Conservation (phyloP, 1,140 invertebrate genomes). For the Muscidifurax raptorellus region DNA sequence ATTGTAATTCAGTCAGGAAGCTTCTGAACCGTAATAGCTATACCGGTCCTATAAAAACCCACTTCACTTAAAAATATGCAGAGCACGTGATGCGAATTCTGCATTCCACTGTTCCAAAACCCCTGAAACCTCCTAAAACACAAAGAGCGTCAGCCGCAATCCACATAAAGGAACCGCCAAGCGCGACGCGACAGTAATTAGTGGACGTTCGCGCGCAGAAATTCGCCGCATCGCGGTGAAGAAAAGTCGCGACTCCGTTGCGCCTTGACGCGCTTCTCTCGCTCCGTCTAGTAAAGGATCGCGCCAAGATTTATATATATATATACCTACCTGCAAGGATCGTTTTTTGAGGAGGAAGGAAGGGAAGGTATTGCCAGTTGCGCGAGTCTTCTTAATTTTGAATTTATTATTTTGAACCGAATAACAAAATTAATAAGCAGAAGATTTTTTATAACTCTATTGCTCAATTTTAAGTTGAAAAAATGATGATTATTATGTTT, state of each 20-base stretch:
- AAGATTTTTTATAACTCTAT: no score
- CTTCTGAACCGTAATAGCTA: not conserved
- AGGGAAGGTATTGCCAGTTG: no score
- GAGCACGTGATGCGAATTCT: not conserved
- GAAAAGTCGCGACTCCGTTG: not conserved
- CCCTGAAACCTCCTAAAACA: not conserved
- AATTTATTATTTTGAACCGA: no score
- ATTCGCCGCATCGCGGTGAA: not conserved
- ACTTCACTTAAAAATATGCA: not conserved
- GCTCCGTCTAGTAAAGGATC: not conserved
- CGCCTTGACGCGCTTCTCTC: not conserved
- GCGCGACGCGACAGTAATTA: constrained; percentile 39
- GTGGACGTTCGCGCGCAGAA: constrained; percentile 4
- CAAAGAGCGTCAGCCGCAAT: constrained; percentile 1
- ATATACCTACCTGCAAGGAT: no score
- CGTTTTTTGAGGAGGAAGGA: no score
- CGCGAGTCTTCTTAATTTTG: no score
- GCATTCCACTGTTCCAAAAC: not conserved
- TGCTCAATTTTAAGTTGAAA: no score
- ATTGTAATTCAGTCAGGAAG: not conserved
- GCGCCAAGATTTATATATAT: not conserved
- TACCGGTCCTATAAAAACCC: not conserved
- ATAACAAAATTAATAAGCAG: no score
- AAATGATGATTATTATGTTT: no score
- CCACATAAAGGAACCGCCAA: constrained; percentile 11